A percentile compares a stretch with the other conserved stretches of the same genome.
Conservation (phyloP, 37 sponge, comb jelly and placozoan genomes). For the Mnemiopsis leidyi region DNA sequence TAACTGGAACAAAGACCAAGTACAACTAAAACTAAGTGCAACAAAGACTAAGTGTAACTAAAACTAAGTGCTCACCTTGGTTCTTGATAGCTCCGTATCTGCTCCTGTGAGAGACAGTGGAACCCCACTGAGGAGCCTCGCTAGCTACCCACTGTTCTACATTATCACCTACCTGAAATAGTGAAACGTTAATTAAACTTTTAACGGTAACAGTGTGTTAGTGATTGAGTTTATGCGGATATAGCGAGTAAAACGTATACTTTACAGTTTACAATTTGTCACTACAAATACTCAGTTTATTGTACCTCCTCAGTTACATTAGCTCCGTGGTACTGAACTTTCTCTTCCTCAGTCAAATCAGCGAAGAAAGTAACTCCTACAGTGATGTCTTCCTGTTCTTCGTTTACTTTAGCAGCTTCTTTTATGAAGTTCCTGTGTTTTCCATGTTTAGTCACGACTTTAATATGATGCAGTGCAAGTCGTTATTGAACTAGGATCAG, state of each 20-base stretch:
- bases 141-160: background rate
- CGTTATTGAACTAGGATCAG: too few relatives aligned
- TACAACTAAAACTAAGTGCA: too few relatives aligned
- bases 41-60: background rate
- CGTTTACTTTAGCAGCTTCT: background rate
- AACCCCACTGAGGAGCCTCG: background rate
- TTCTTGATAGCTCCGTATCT: background rate
- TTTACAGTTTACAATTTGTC: too few relatives aligned
- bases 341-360: slow-evolving; percentile 17
- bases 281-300: background rate
- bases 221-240: too few relatives aligned
- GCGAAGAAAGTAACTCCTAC: slow-evolving; percentile 19
- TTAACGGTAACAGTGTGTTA: too few relatives aligned
- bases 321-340: background rate
- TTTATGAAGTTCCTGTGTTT: background rate
- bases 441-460: too few relatives aligned
- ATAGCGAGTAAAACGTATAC: too few relatives aligned
- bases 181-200: too few relatives aligned
- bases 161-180: background rate
- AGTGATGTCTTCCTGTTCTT: background rate
- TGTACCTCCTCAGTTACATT: background rate
- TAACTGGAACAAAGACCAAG: background rate
- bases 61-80: too few relatives aligned
- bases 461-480: too few relatives aligned
- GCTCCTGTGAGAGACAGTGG: background rate